These are phyloP conservation scores for Aleiodes alternator DNA, from an alignment of 2,888 invertebrate species.

Conservation along the genomic window DNA sequence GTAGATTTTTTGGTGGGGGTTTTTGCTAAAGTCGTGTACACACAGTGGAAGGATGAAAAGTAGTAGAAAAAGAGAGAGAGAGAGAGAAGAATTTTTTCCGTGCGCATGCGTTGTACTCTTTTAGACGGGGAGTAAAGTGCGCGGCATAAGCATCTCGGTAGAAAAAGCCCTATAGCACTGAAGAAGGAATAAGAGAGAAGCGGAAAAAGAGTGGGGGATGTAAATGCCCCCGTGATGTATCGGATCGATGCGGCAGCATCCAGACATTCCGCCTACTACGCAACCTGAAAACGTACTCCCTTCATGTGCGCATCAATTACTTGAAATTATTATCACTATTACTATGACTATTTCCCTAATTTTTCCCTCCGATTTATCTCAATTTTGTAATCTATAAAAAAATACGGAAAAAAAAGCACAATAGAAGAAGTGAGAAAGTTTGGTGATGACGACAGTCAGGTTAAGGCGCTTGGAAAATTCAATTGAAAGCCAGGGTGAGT, in stretches of 20 bases:
- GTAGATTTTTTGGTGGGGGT: constrained; percentile 61
- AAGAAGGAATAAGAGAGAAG: constrained; percentile 53
- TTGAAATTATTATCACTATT: neutral
- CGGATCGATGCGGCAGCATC: constrained; percentile 75
- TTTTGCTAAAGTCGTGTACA: constrained; percentile 47
- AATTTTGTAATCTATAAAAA: neutral
- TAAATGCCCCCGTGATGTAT: constrained; percentile 75
- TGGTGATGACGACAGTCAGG: constrained; percentile 38
- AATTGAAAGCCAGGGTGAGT: constrained; percentile 41
- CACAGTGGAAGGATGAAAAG: constrained; percentile 51
- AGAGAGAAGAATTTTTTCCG: constrained; percentile 26
- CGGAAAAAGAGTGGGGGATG: constrained; percentile 69
- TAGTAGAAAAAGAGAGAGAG: constrained; percentile 40
- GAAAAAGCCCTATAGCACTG: constrained; percentile 47
- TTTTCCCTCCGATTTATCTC: neutral
- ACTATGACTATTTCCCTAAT: neutral
- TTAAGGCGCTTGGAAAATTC: constrained; percentile 42
- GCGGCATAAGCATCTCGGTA: constrained; percentile 57
- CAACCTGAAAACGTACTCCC: constrained; percentile 74
- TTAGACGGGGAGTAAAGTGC: constrained; percentile 44
- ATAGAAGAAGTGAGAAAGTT: constrained; percentile 3
- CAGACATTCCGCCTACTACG: constrained; percentile 73
- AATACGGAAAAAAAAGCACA: neutral
- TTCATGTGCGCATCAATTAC: neutral
- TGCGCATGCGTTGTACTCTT: constrained; percentile 50